These are phyloP conservation scores for Tyria jacobaeae DNA, from an alignment of 2,888 invertebrate genomes.

Conservation along the genomic window DNA sequence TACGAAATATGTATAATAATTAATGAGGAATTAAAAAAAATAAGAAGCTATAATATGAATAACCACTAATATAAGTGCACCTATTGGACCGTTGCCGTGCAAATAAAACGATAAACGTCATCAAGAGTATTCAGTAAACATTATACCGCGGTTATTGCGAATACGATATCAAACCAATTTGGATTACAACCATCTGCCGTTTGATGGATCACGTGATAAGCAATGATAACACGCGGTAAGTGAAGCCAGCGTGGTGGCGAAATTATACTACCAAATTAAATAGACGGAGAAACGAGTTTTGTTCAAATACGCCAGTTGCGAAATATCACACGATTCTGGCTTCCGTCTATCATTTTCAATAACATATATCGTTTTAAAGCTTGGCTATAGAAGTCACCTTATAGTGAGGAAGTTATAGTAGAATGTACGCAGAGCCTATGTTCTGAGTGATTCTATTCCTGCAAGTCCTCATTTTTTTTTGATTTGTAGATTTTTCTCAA, in stretches of 20 bases:
- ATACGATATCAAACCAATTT: constrained; percentile 49
- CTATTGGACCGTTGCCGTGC: constrained; percentile 8
- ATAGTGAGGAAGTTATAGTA: too few relatives aligned
- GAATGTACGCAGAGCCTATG: too few relatives aligned
- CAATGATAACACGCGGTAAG: constrained; percentile 29
- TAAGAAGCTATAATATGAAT: not conserved
- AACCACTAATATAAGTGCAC: constrained; percentile 8
- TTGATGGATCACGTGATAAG: constrained; percentile 68
- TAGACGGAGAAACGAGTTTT: not conserved
- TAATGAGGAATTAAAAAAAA: not conserved
- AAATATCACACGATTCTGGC: not conserved
- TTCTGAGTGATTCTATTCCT: too few relatives aligned
- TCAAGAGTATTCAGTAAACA: constrained; percentile 38
- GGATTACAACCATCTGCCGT: constrained; percentile 64
- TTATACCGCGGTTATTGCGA: constrained; percentile 47
- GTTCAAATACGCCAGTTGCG: not conserved
- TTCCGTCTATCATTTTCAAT: not conserved
- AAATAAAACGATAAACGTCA: constrained; percentile 26
- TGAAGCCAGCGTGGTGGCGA: constrained; percentile 4
- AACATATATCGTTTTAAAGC: not conserved
- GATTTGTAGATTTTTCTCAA: too few relatives aligned
- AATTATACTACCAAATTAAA: constrained; percentile 1
- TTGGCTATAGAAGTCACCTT: too few relatives aligned
- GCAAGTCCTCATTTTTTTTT: too few relatives aligned
- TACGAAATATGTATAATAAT: too few relatives aligned